Base-by-base conservation (phyloP, 2,797 vertebrate species). In the Huso huso region DNA sequence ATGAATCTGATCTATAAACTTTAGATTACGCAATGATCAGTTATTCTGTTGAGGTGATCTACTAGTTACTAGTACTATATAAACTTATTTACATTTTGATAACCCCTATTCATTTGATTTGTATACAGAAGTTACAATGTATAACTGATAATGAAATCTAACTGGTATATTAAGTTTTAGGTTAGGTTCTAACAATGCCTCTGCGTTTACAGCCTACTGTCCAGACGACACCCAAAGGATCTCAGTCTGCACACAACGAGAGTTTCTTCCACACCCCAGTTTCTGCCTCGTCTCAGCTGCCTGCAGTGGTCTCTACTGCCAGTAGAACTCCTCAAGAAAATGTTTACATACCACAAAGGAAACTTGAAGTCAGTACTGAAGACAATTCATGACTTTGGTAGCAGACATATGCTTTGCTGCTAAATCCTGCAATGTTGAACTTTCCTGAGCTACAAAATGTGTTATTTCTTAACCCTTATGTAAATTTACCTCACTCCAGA, bases 261-360 rank as follows among this genome's bases (percentile, higher is more conserved):
- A 91, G 82, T 70, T 94, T 95, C 76, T 95, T 96, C 81, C 92
- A 90, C 64, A 96, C 94, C 0, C 93, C 94, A 0, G 84, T 84
- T 7, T 68, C 66, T 7, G 70, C 82, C 55, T 77, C 83, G 57
- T 78, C 87, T 7, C 84, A 88, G 8, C 73, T 89, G 1, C 75
- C 77, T 0, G 74, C 84, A 48, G 60, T 82, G 72, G 79, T 81
- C 53, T 83, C 88, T 73, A 70, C 79, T 69, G 62, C 74, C 0
- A 68, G 78, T 15, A 37, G 23, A 37, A 63, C 57, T 6, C 82
- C 81, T 60, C 18, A 79, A 71, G 90, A 83, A 79, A 78, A 78
- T 9, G 74, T 90, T 12, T 88, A 86, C 75, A 81, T 93, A 73
- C 91, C 94, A 70, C 95, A 96, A 75, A 84, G 93, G 75, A 94